These are phyloP conservation scores for Trissolcus basalis DNA, from an alignment of 1,140 invertebrate genomes.

Conservation along the genomic window DNA sequence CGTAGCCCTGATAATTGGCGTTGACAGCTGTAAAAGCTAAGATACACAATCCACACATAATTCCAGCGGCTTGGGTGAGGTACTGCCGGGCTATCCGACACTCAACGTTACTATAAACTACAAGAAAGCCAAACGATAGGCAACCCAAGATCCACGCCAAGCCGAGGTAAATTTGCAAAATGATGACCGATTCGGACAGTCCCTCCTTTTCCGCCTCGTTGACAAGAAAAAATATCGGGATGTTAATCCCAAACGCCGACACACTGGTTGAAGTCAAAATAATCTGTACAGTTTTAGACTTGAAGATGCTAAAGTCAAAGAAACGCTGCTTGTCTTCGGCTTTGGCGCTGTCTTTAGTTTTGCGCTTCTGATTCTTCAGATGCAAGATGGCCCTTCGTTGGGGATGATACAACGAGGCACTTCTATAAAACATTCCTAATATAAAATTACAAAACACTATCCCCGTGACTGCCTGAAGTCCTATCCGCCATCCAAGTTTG, in stretches of 20 bases:
- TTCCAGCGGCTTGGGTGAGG: constrained; percentile 85
- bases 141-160: constrained; percentile 89
- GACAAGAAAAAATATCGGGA: constrained; percentile 90
- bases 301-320: constrained; percentile 89
- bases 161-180: constrained; percentile 88
- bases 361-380: constrained; percentile 92
- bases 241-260: constrained; percentile 88
- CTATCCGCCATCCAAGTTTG: constrained; percentile 90
- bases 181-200: constrained; percentile 81
- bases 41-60: constrained; percentile 87
- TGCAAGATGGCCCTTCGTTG: constrained; percentile 91
- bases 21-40: constrained; percentile 89
- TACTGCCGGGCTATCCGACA: constrained; percentile 91
- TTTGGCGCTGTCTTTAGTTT: constrained; percentile 86
- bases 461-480: constrained; percentile 90
- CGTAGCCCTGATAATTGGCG: constrained; percentile 85
- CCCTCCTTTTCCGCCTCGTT: constrained; percentile 86
- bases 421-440: constrained; percentile 91
- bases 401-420: constrained; percentile 92
- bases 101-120: constrained; percentile 88
- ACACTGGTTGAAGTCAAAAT: constrained; percentile 87
- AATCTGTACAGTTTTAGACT: constrained; percentile 89
- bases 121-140: constrained; percentile 86
- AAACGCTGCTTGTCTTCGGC: constrained; percentile 87
- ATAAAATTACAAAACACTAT: constrained; percentile 90